Evolutionary conservation across 2,113 vertebrate genomes (phyloP).

Genomic region (Nanorana parkeri): DNA sequence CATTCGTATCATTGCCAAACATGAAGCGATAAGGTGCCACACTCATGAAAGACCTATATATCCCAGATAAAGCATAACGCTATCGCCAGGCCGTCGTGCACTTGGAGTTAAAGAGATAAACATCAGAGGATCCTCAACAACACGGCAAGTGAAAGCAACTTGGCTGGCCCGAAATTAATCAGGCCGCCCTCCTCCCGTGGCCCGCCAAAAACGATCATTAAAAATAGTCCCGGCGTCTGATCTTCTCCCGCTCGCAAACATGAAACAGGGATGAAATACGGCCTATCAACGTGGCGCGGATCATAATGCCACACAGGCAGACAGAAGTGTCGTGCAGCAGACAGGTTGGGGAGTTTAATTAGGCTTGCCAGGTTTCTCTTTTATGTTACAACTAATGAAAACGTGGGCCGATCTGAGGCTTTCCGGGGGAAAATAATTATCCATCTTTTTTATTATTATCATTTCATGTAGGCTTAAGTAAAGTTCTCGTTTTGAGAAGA

Average conservation of each 20-base stretch:
- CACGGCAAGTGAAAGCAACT: neutral
- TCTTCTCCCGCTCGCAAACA: slow-evolving; percentile 40
- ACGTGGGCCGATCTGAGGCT: slow-evolving; percentile 43
- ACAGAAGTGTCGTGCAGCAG: neutral
- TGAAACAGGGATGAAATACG: slow-evolving; percentile 56
- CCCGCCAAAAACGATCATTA: slow-evolving; percentile 62
- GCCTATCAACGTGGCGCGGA: neutral
- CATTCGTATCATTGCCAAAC: no score
- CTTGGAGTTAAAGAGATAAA: neutral
- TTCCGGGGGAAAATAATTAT: slow-evolving; percentile 34
- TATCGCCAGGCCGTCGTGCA: neutral
- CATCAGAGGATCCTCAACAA: neutral
- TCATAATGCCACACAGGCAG: neutral
- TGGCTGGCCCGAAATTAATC: slow-evolving; percentile 12
- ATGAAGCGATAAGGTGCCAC: no score
- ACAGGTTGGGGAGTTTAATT: slow-evolving; percentile 51
- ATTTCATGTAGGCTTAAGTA: slow-evolving; percentile 46
- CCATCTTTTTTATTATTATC: slow-evolving; percentile 44
- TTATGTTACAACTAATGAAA: slow-evolving; percentile 42
- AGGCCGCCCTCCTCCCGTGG: slow-evolving; percentile 51
- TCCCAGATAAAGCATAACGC: neutral
- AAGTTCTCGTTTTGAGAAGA: neutral
- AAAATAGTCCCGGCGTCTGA: slow-evolving; percentile 59
- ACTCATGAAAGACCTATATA: no score
- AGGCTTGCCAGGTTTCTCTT: slow-evolving; percentile 42